Percentiles rank a stretch among this genome's conserved stretches.
phyloP scores from a whole-genome alignment of 1,140 invertebrate species.

The Goniozus legneri region DNA sequence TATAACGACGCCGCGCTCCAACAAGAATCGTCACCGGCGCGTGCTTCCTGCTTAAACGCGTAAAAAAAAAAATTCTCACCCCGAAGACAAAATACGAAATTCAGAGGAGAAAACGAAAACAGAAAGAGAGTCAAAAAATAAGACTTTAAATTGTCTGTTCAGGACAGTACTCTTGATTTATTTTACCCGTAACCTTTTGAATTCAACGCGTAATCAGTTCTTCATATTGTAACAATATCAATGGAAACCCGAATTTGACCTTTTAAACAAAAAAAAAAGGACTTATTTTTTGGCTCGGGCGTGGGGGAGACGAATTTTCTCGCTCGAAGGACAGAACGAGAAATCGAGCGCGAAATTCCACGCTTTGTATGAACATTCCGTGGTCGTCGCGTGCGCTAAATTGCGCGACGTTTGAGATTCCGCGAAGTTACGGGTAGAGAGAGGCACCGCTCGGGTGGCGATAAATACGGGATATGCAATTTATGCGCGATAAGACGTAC shows the following conservation, averaged over 20 bases:
- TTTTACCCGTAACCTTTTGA: background rate
- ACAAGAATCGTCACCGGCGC: conserved; percentile 36
- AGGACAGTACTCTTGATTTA: background rate
- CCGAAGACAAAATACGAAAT: too few species aligned
- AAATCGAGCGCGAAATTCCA: conserved; percentile 19
- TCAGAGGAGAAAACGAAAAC: too few species aligned
- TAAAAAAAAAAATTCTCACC: background rate
- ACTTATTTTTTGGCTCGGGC: too few species aligned
- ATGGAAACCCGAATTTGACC: too few species aligned
- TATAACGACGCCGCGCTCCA: conserved; percentile 33
- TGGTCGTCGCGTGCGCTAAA: conserved; percentile 43
- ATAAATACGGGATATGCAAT: conserved; percentile 12
- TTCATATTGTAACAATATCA: too few species aligned
- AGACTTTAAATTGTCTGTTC: too few species aligned
- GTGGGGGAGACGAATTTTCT: too few species aligned
- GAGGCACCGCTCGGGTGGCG: background rate
- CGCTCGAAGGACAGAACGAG: too few species aligned
- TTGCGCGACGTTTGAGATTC: conserved; percentile 38
- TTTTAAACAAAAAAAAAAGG: too few species aligned
- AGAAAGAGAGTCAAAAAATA: too few species aligned
- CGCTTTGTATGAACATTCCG: conserved; percentile 4
- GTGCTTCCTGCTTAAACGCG: conserved; percentile 25
- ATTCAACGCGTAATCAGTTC: too few species aligned
- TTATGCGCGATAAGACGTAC: conserved; percentile 24
- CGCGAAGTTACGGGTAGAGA: conserved; percentile 25